Evolutionary conservation across 2,888 invertebrate genomes (phyloP).

Genomic region (Listrodromus nycthemerus): DNA sequence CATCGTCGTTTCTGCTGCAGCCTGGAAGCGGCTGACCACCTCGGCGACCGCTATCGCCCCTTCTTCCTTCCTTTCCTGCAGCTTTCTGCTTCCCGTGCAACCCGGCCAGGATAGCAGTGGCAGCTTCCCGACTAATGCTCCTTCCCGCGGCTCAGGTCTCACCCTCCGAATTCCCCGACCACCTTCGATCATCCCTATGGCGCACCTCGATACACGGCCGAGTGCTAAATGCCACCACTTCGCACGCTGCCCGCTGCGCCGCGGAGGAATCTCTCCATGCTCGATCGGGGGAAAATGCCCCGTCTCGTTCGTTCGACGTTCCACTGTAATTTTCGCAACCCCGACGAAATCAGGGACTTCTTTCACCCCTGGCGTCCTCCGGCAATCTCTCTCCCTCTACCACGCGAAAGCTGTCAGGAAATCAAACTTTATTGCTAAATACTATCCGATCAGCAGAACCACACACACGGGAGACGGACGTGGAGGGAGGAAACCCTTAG

Average conservation of each 20-base stretch:
- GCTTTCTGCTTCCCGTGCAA: constrained; percentile 58
- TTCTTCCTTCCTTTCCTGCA: constrained; percentile 65
- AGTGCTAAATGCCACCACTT: constrained; percentile 62
- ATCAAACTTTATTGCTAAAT: constrained; percentile 85
- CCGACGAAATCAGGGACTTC: constrained; percentile 83
- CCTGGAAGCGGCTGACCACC: constrained; percentile 71
- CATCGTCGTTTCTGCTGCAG: constrained; percentile 73
- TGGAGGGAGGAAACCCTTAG: constrained; percentile 58
- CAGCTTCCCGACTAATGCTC: constrained; percentile 26
- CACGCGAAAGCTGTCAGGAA: constrained; percentile 76
- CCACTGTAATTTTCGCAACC: constrained; percentile 83
- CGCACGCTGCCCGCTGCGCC: constrained; percentile 26
- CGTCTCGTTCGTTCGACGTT: constrained; percentile 63
- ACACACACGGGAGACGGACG: constrained; percentile 61
- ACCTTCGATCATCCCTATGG: constrained; percentile 28
- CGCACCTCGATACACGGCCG: constrained; percentile 53
- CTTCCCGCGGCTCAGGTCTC: neutral
- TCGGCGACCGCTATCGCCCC: constrained; percentile 73
- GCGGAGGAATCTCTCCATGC: constrained; percentile 37
- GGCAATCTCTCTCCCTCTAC: constrained; percentile 30
- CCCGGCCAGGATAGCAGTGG: constrained; percentile 19
- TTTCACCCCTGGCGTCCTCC: constrained; percentile 73
- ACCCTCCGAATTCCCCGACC: constrained; percentile 17
- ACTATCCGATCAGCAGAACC: constrained; percentile 84
- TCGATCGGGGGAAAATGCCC: constrained; percentile 41